These are phyloP conservation scores for Patella pellucida DNA, from an alignment of 2,888 invertebrate species.

Conservation along the genomic window DNA sequence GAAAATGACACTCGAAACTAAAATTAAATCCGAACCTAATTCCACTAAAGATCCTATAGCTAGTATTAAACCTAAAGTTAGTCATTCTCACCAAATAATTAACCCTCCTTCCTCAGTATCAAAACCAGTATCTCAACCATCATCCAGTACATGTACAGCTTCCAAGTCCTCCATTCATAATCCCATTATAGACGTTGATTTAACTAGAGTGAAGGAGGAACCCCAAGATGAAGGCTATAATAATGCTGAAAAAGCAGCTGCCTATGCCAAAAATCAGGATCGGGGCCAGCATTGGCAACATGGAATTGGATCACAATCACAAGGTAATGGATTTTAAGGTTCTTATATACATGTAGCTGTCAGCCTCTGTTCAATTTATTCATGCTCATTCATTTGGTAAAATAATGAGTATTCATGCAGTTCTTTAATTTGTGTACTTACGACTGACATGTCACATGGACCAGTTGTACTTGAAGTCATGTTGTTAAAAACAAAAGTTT, in stretches of 20 bases:
- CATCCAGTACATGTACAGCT: background rate
- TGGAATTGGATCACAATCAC: too few relatives aligned
- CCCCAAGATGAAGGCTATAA: background rate
- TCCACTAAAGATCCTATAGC: background rate
- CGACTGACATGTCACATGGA: too few relatives aligned
- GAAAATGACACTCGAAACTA: background rate
- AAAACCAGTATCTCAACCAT: background rate
- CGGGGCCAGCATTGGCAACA: too few relatives aligned
- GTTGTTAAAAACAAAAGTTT: too few relatives aligned
- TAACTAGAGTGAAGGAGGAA: conserved; percentile 1
- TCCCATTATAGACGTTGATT: background rate
- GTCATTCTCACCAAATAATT: background rate
- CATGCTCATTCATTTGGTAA: too few relatives aligned
- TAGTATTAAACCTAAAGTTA: background rate
- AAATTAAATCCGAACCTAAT: background rate
- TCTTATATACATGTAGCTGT: too few relatives aligned
- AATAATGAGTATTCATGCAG: too few relatives aligned
- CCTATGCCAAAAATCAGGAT: too few relatives aligned
- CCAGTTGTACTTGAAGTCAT: too few relatives aligned
- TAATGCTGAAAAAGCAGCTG: background rate
- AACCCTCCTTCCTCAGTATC: background rate
- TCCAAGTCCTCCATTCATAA: background rate
- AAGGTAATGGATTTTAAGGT: too few relatives aligned
- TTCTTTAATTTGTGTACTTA: too few relatives aligned
- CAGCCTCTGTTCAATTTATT: too few relatives aligned